Conservation (phyloP, 2,113 vertebrate genomes). For the Lanius ludovicianus region DNA sequence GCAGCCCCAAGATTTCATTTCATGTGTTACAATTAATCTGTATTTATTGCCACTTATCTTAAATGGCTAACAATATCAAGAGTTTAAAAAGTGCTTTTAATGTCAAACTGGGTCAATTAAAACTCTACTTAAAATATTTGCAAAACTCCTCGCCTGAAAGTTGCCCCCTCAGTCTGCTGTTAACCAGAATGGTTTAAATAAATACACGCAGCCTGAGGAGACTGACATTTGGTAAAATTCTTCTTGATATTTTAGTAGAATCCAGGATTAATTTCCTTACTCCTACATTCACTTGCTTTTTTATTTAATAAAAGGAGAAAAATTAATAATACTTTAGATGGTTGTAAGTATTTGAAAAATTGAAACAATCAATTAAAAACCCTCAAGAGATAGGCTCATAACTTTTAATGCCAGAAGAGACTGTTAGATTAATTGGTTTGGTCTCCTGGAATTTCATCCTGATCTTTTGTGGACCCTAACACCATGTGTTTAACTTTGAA, state of each 20-base stretch:
- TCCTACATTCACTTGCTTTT: neutral
- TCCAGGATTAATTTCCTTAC: conserved; percentile 25
- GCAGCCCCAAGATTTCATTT: conserved; percentile 47
- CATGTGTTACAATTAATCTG: conserved; percentile 71
- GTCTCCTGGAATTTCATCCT: neutral
- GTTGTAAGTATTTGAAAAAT: neutral
- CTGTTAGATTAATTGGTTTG: neutral
- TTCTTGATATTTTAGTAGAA: conserved; percentile 13
- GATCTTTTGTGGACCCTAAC: neutral
- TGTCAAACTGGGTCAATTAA: conserved; percentile 75
- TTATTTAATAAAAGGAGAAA: neutral
- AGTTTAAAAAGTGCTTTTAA: conserved; percentile 70
- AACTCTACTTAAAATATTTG: conserved; percentile 74
- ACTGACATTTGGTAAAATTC: conserved; percentile 24
- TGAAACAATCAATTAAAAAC: neutral
- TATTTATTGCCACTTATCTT: conserved; percentile 78
- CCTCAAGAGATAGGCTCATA: neutral
- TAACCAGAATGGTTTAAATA: conserved; percentile 58
- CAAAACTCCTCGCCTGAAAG: conserved; percentile 47
- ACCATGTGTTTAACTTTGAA: neutral
- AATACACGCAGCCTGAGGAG: conserved; percentile 38
- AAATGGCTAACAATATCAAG: conserved; percentile 74
- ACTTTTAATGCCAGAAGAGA: neutral
- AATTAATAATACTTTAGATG: neutral
- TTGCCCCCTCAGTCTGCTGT: conserved; percentile 53